Conservation (phyloP, 1,140 invertebrate genomes). For the Dufourea novaeangliae region DNA sequence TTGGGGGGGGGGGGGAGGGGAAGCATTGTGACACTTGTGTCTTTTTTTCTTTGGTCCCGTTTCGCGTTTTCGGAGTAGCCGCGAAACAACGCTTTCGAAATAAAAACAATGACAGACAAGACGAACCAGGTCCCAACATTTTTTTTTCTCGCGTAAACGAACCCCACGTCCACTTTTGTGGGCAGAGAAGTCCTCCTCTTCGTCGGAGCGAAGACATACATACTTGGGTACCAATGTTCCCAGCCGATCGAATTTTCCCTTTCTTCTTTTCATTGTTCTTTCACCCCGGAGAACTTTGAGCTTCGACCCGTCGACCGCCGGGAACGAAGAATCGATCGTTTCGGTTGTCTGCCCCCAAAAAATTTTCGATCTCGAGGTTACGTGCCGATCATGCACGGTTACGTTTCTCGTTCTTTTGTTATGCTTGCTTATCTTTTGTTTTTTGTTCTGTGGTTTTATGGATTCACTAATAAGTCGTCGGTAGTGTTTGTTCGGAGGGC, state of each 20-base stretch:
- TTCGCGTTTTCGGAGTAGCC: constrained; percentile 71
- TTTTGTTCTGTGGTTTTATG: not conserved
- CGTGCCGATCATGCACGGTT: constrained; percentile 17
- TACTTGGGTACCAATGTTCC: no score
- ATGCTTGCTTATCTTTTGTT: not conserved
- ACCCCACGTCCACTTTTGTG: constrained; percentile 42
- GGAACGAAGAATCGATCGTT: not conserved
- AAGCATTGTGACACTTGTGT: constrained; percentile 58
- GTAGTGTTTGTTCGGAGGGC: constrained; percentile 28
- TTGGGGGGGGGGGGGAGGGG: constrained; percentile 26
- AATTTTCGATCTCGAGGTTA: constrained; percentile 32
- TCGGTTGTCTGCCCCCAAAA: constrained; percentile 11
- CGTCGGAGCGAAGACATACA: not conserved
- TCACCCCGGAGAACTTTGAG: not conserved
- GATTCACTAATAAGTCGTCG: constrained; percentile 24
- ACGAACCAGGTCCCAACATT: constrained; percentile 73
- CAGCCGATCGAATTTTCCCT: not conserved
- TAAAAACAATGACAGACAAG: constrained; percentile 73
- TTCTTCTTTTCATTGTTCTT: not conserved
- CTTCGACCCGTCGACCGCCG: not conserved
- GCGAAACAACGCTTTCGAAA: constrained; percentile 76
- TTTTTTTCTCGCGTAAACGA: constrained; percentile 46
- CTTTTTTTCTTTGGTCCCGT: constrained; percentile 78
- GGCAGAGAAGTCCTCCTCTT: constrained; percentile 6
- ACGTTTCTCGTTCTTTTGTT: constrained; percentile 3